A percentile compares a stretch with the other conserved stretches of the same genome.
Conservation (phyloP, 2,113 vertebrate genomes). For the Peromyscus polionotus region DNA sequence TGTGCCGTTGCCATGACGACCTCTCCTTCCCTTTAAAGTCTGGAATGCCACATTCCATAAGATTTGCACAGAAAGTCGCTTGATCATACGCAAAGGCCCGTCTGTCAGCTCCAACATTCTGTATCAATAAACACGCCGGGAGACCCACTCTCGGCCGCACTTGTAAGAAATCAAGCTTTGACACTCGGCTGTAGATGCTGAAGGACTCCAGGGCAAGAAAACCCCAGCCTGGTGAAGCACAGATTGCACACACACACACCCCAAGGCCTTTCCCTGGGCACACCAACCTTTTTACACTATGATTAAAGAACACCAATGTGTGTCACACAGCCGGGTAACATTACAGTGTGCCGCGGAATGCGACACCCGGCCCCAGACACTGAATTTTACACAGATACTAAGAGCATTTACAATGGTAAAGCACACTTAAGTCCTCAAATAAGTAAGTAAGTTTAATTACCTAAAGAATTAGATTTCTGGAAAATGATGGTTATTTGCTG, state of each 20-base stretch:
- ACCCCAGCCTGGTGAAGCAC: rapidly evolving
- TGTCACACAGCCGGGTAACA: not conserved
- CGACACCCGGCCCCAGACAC: not conserved
- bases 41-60: conserved; percentile 62
- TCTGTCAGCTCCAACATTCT: conserved; percentile 71
- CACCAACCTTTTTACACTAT: rapidly evolving
- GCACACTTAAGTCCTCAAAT: conserved; percentile 37
- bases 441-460: conserved; percentile 50
- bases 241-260: not conserved
- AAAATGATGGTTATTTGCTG: conserved; percentile 61
- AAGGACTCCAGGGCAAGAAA: not conserved
- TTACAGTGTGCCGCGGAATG: rapidly evolving
- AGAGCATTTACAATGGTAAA: conserved; percentile 12
- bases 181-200: rapidly evolving
- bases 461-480: conserved; percentile 46
- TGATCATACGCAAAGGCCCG: conserved; percentile 71
- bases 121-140: conserved; percentile 71
- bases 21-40: conserved; percentile 71
- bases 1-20: conserved; percentile 57
- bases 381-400: not conserved
- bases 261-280: not conserved
- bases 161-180: not conserved
- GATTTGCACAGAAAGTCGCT: conserved; percentile 70
- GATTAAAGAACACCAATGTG: rapidly evolving
- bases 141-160: not conserved